A percentile compares a stretch with the other conserved stretches of the same genome.
These are phyloP conservation scores for Philypnodon macrostomus DNA, from an alignment of 2,797 vertebrate genomes.

Conservation along the genomic window DNA sequence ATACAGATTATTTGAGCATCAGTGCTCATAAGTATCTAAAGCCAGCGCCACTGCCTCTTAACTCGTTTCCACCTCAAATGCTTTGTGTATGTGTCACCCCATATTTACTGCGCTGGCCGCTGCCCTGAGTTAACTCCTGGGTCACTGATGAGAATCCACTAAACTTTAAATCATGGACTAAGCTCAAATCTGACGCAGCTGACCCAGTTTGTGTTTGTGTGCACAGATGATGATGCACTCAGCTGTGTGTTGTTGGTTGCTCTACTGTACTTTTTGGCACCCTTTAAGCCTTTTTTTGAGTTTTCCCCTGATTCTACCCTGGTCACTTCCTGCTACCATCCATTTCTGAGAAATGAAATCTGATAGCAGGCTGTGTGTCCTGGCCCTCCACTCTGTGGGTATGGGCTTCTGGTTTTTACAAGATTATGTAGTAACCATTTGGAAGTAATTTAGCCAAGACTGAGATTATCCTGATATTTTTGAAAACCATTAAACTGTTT, in stretches of 20 bases:
- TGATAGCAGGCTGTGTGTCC: constrained; percentile 64
- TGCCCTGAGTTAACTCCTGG: constrained; percentile 6
- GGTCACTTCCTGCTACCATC: constrained; percentile 66
- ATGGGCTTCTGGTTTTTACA: constrained; percentile 59
- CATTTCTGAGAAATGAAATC: constrained; percentile 72
- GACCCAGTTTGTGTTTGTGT: constrained; percentile 10
- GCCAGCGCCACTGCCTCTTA: no score
- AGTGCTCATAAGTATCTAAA: no score
- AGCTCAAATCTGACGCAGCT: constrained; percentile 9
- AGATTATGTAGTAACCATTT: constrained; percentile 58
- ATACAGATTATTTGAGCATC: no score
- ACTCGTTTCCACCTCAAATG: neutral
- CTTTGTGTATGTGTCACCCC: neutral
- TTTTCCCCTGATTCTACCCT: constrained; percentile 11
- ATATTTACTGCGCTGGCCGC: neutral
- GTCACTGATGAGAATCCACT: constrained; percentile 7
- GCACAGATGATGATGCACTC: constrained; percentile 6
- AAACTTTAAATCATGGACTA: constrained; percentile 1
- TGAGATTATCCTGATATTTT: constrained; percentile 51
- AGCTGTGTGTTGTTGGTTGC: constrained; percentile 11
- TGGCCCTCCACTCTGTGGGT: constrained; percentile 46
- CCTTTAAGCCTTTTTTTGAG: constrained; percentile 9
- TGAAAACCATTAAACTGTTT: constrained; percentile 37
- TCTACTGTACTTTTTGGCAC: constrained; percentile 20
- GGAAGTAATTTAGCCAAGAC: constrained; percentile 59